A percentile compares a stretch with the other conserved stretches of the same genome.
Evolutionary conservation across 2,888 invertebrate genomes (phyloP).

Genomic region (Lymantria dispar): DNA sequence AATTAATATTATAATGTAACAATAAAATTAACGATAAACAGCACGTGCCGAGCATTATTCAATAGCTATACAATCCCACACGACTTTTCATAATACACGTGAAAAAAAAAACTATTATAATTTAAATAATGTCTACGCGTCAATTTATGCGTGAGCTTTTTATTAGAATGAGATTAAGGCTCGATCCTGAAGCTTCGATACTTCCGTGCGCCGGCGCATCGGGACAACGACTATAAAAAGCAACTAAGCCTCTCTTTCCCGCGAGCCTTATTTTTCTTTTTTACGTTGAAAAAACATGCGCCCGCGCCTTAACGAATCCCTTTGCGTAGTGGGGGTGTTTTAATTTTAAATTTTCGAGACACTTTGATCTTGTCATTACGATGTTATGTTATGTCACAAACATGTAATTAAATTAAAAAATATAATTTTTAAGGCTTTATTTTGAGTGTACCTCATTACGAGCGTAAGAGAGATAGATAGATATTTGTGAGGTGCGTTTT

Average conservation of each 20-base stretch:
- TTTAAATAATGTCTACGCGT: constrained; percentile 66
- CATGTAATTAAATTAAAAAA: constrained; percentile 53
- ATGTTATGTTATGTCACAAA: constrained; percentile 53
- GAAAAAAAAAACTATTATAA: constrained; percentile 56
- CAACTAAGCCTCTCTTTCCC: constrained; percentile 78
- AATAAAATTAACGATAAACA: constrained; percentile 73
- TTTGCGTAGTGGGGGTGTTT: constrained; percentile 54
- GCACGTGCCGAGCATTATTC: constrained; percentile 74
- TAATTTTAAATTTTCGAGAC: constrained; percentile 54
- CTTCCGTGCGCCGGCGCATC: constrained; percentile 79
- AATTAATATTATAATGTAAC: constrained; percentile 68
- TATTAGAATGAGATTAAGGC: constrained; percentile 78
- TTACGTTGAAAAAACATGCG: constrained; percentile 57
- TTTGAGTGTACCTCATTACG: constrained; percentile 36
- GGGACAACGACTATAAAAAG: constrained; percentile 78
- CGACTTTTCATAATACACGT: constrained; percentile 42
- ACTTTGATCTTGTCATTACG: constrained; percentile 60
- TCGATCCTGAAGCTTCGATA: constrained; percentile 76
- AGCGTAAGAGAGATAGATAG: constrained; percentile 56
- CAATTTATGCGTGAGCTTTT: constrained; percentile 79
- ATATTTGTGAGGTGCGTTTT: constrained; percentile 34
- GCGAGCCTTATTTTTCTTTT: constrained; percentile 71
- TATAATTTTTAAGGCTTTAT: constrained; percentile 52
- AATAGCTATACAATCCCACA: constrained; percentile 63
- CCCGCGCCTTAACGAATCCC: constrained; percentile 61